Evolutionary conservation across 2,113 vertebrate species (phyloP).

Genomic region (Phalacrocorax pelagicus): DNA sequence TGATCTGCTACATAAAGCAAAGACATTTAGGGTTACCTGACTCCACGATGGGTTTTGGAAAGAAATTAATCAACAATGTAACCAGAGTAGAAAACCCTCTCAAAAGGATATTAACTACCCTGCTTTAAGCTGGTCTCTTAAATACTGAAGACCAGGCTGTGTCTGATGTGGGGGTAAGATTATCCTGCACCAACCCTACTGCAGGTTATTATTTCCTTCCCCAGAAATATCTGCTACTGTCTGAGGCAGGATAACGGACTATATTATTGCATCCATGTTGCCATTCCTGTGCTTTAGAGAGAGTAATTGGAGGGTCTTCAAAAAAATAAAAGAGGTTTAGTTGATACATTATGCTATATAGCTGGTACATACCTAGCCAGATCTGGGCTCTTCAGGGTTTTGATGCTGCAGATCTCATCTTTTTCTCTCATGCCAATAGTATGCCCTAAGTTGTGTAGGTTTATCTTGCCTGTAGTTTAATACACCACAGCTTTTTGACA

Average conservation of each 20-base stretch:
- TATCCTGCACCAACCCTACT: not conserved
- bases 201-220: not conserved
- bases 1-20: not conserved
- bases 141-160: not conserved
- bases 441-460: not conserved
- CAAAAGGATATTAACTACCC: not conserved
- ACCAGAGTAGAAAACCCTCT: not conserved
- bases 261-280: not conserved
- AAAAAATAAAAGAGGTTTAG: not conserved
- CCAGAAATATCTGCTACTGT: constrained; percentile 37
- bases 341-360: not conserved
- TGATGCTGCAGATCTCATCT: not conserved
- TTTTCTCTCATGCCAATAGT: not conserved
- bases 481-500: not conserved
- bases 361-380: not conserved
- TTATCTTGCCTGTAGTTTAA: not conserved
- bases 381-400: not conserved
- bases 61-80: not conserved
- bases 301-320: not conserved
- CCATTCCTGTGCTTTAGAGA: not conserved
- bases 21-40: not conserved
- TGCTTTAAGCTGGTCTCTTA: not conserved
- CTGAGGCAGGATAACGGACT: not conserved
- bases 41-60: not conserved
- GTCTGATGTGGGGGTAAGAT: not conserved